Evolutionary conservation across 2,797 vertebrate genomes (phyloP), one percentile per base, ranked within the genome.

Genomic region (Natrix natrix): DNA sequence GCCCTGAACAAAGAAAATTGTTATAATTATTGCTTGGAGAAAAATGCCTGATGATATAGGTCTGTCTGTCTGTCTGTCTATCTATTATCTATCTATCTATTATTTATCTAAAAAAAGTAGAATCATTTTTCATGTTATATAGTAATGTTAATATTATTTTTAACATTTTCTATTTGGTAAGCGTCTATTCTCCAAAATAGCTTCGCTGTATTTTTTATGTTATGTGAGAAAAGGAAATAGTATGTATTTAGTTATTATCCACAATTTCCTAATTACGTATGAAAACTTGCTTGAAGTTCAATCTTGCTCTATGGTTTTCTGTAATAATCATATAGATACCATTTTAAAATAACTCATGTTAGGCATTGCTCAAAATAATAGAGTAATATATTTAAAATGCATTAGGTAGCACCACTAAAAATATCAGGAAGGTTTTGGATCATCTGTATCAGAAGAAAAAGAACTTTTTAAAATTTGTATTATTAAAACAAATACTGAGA

Each of bases 1-100:
- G 99, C 99, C 97, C 99, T 99, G 96, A 69, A 95, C 69, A 96
- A 95, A 97, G 10, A 97, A 95, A 74, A 74, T 89, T 86, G 93
- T 92, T 93, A 96, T 97, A 97, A 97, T 96, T 95, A 96, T 88
- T 26, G 96, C 96, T 95, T 95, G 92, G 66, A 24, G 3, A 92
- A 89, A 91, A 55, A 37, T 92, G 93, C 54, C 94, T 0, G 1
- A 94, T 94, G 57, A 95, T 91, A 11, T 28, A 74, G 86, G 94
- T 95, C 5, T 32, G n/a, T 69, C 14, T n/a, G 4, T 66, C 4
- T 60, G 7, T 60, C 57, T 59, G 1, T 59, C 59, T 60, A 2
- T 66, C 61, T 63, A 28, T 63, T 28, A 63, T 63, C 61, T 28
- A 61, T 24, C 59, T 60, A 24, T 60, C 59, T 60, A 60, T 60